phyloP scores from a whole-genome alignment of 2,113 vertebrate genomes.

The Neoarius graeffei region DNA sequence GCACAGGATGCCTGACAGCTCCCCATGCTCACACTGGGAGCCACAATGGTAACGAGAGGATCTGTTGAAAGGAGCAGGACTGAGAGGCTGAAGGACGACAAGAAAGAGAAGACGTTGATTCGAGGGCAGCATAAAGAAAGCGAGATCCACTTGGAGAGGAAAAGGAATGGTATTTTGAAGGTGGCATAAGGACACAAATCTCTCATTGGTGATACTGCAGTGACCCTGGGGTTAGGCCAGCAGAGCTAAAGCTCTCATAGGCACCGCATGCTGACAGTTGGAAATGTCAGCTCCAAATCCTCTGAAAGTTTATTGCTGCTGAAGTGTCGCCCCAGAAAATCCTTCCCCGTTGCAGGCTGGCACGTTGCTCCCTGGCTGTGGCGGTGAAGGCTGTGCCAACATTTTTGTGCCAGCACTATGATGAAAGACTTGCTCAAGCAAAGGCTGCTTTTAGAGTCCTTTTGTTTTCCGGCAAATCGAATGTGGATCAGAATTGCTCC shows the following conservation, averaged over 20 bases:
- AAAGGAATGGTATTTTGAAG: constrained; percentile 38
- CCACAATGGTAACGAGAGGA: constrained; percentile 12
- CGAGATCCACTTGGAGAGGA: constrained; percentile 13
- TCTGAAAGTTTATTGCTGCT: constrained; percentile 49
- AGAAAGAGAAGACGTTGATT: constrained; percentile 24
- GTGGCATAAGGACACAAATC: constrained; percentile 20
- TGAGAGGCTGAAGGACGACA: constrained; percentile 19
- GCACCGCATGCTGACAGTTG: constrained; percentile 43
- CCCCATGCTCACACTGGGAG: constrained; percentile 24
- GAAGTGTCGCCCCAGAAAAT: constrained; percentile 36
- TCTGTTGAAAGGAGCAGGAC: constrained; percentile 21
- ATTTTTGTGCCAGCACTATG: constrained; percentile 15
- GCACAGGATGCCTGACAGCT: constrained; percentile 45
- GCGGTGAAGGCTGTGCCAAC: constrained; percentile 10
- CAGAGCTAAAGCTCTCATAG: background rate
- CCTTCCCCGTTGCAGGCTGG: constrained; percentile 15
- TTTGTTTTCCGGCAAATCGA: constrained; percentile 10
- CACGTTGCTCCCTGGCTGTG: background rate
- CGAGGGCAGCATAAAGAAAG: constrained; percentile 16
- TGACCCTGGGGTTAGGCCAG: constrained; percentile 35
- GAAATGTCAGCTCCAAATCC: constrained; percentile 52
- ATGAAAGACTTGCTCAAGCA: constrained; percentile 22
- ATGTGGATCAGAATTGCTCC: constrained; percentile 8
- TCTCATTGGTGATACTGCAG: constrained; percentile 4
- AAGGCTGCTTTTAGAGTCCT: background rate